A percentile compares a stretch with the other conserved stretches of the same genome.
Evolutionary conservation across 2,888 invertebrate species (phyloP).

Genomic region (Sarcophaga subvicina): DNA sequence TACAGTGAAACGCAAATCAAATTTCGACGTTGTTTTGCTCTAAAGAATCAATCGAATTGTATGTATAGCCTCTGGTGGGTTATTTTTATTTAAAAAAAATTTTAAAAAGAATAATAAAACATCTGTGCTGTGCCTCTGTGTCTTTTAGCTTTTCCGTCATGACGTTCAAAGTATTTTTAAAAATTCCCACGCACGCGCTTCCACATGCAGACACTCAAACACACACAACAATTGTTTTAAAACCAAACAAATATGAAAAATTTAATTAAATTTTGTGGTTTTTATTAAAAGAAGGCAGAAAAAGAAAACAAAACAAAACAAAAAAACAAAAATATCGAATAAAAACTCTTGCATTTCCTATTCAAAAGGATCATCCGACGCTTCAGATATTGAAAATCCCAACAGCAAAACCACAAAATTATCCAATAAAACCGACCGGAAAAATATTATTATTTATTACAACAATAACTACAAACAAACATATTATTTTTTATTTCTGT

Average conservation of each 20-base stretch:
- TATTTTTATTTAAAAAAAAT: too few relatives aligned
- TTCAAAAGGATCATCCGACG: background rate
- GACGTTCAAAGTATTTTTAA: too few relatives aligned
- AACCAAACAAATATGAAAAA: conserved; percentile 5
- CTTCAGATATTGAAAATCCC: background rate
- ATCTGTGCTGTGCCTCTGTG: too few relatives aligned
- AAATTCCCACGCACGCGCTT: background rate
- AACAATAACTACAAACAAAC: conserved; percentile 18
- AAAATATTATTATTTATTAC: conserved; percentile 62
- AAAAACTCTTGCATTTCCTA: background rate
- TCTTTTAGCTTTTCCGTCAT: too few relatives aligned
- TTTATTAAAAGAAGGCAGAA: background rate
- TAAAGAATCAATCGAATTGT: too few relatives aligned
- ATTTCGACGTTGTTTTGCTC: too few relatives aligned
- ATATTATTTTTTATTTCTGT: background rate
- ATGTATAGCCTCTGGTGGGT: too few relatives aligned
- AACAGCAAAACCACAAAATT: conserved; percentile 62
- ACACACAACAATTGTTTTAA: too few relatives aligned
- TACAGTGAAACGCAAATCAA: too few relatives aligned
- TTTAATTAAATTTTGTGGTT: conserved; percentile 69
- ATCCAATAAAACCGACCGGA: conserved; percentile 57
- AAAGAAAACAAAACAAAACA: background rate
- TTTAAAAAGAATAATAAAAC: too few relatives aligned
- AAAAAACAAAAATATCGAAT: background rate
- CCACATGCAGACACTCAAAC: too few relatives aligned